Evolutionary conservation across 2,888 invertebrate species (phyloP).

Genomic region (Thysanoteuthis rhombus): DNA sequence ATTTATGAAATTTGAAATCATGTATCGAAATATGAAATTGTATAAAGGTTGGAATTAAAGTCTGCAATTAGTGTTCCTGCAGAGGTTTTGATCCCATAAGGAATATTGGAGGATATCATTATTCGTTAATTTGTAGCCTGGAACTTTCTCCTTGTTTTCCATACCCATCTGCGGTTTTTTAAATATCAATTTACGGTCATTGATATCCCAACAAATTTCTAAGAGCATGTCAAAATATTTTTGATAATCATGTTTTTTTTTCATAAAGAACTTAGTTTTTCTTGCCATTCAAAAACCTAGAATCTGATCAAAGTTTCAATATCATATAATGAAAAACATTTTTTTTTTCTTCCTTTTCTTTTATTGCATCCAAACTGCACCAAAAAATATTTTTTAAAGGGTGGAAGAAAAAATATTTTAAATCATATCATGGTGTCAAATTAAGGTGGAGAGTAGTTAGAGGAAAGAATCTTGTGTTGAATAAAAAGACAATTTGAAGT

Average conservation of each 20-base stretch:
- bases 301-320: background rate
- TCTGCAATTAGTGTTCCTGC: background rate
- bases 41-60: background rate
- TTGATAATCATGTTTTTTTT: background rate
- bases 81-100: background rate
- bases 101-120: background rate
- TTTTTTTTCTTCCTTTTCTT: background rate
- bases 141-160: background rate
- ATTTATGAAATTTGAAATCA: background rate
- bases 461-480: background rate
- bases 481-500: background rate
- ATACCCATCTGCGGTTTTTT: background rate
- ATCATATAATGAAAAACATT: background rate
- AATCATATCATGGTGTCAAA: background rate
- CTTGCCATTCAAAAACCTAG: too few species aligned
- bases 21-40: background rate
- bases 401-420: background rate
- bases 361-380: background rate
- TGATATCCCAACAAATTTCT: background rate
- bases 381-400: background rate
- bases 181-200: background rate
- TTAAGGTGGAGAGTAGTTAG: background rate
- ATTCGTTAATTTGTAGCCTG: background rate
- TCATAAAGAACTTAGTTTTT: background rate
- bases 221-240: background rate